phyloP scores from a whole-genome alignment of 2,888 invertebrate genomes.

The Melipona beecheii region DNA sequence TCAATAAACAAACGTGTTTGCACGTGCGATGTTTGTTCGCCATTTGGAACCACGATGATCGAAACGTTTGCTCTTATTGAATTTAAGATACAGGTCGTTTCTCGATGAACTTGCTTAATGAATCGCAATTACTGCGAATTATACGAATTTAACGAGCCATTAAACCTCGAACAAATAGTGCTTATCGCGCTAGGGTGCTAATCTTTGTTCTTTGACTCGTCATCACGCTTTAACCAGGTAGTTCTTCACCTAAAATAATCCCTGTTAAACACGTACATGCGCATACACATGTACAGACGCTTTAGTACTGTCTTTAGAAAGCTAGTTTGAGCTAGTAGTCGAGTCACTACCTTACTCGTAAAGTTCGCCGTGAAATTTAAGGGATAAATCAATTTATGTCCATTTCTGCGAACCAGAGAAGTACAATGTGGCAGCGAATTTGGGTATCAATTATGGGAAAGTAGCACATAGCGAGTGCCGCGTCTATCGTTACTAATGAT shows the following conservation, averaged over 20 bases:
- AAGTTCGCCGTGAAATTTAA: neutral
- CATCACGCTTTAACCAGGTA: neutral
- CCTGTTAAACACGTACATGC: too few species aligned
- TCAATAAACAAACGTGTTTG: constrained; percentile 35
- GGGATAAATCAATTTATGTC: neutral
- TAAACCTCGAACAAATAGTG: neutral
- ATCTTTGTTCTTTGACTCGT: constrained; percentile 3
- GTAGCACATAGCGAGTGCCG: neutral
- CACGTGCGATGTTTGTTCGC: constrained; percentile 21
- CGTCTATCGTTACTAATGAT: constrained; percentile 36
- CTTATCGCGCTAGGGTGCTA: neutral
- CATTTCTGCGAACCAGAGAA: neutral
- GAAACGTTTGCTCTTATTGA: neutral
- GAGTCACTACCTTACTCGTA: neutral
- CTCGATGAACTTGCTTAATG: neutral
- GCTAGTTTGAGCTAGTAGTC: neutral
- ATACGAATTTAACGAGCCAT: neutral
- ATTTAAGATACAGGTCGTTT: neutral
- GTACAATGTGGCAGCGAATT: neutral
- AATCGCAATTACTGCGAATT: constrained; percentile 7
- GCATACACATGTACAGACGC: too few species aligned
- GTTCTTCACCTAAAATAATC: too few species aligned
- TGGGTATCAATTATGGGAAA: neutral
- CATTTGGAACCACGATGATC: constrained; percentile 18
- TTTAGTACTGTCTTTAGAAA: neutral